A percentile compares a stretch with the other conserved stretches of the same genome.
These are phyloP conservation scores for Myiozetetes cayanensis DNA, from an alignment of 2,113 vertebrate genomes.

Conservation along the genomic window DNA sequence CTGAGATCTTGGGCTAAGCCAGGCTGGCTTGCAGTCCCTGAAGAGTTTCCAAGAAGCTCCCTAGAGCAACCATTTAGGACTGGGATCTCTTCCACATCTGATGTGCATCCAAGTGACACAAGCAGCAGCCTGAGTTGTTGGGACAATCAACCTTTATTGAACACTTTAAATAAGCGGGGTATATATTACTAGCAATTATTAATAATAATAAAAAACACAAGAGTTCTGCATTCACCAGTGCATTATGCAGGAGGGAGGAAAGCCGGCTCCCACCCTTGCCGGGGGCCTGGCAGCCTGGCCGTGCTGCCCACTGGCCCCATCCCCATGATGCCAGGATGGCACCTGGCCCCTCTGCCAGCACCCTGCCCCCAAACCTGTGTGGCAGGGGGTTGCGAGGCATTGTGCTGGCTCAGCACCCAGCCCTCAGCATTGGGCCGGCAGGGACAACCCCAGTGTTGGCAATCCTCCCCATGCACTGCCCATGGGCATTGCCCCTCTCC, in stretches of 20 bases:
- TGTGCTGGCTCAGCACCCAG: neutral
- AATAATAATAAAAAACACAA: slow-evolving; percentile 38
- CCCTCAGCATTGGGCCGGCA: neutral
- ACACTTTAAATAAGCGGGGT: slow-evolving; percentile 66
- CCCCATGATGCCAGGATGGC: neutral
- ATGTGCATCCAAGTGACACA: neutral
- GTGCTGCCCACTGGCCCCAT: neutral
- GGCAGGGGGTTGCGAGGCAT: accelerated
- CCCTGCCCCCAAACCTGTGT: neutral
- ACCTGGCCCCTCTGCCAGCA: neutral
- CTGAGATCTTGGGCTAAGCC: neutral
- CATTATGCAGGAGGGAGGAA: slow-evolving; percentile 6
- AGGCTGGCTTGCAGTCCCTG: too few species aligned
- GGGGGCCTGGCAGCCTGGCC: neutral
- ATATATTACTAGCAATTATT: slow-evolving; percentile 66
- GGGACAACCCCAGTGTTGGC: neutral
- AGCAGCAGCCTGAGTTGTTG: accelerated
- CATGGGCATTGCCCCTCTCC: neutral
- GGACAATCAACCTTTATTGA: slow-evolving; percentile 39
- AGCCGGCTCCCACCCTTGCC: slow-evolving; percentile 8
- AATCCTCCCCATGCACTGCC: neutral
- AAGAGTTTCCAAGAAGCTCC: neutral
- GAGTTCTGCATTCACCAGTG: slow-evolving; percentile 50
- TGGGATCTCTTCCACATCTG: accelerated
- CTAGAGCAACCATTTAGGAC: neutral